These are phyloP conservation scores for Priocnemis perturbator DNA, from an alignment of 2,888 invertebrate species.

Conservation along the genomic window DNA sequence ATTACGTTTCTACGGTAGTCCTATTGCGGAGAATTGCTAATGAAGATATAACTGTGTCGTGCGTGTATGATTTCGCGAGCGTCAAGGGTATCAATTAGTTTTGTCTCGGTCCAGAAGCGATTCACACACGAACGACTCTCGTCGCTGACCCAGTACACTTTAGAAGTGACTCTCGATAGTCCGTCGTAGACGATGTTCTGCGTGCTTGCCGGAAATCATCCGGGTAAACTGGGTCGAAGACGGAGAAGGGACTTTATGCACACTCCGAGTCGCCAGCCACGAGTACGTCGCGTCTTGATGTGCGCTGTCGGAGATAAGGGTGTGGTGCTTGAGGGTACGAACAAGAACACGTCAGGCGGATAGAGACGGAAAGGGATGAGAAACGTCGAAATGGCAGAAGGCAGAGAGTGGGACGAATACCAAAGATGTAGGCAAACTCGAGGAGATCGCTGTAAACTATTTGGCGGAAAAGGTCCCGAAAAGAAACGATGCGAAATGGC, in stretches of 20 bases:
- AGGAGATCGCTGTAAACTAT: no score
- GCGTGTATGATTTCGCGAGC: no score
- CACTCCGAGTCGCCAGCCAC: conserved; percentile 8
- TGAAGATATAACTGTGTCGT: no score
- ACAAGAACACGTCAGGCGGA: background rate
- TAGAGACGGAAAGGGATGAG: background rate
- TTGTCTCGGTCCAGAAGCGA: background rate
- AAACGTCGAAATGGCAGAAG: background rate
- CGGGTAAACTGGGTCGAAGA: conserved; percentile 37
- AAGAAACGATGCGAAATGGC: no score
- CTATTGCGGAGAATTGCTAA: no score
- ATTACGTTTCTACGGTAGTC: no score
- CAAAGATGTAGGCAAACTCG: background rate
- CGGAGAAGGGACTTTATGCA: conserved; percentile 24
- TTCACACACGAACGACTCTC: background rate
- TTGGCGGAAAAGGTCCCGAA: no score
- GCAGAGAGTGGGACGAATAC: conserved; percentile 5
- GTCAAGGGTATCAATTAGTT: no score
- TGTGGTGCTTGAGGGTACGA: background rate
- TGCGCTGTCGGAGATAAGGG: background rate
- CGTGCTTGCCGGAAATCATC: conserved; percentile 23
- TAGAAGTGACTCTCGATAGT: no score
- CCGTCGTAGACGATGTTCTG: no score
- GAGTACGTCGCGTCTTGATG: conserved; percentile 13
- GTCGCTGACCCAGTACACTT: background rate